A percentile compares a stretch with the other conserved stretches of the same genome.
Conservation (phyloP, 2,113 vertebrate species). For the Toxotes chatareus region DNA sequence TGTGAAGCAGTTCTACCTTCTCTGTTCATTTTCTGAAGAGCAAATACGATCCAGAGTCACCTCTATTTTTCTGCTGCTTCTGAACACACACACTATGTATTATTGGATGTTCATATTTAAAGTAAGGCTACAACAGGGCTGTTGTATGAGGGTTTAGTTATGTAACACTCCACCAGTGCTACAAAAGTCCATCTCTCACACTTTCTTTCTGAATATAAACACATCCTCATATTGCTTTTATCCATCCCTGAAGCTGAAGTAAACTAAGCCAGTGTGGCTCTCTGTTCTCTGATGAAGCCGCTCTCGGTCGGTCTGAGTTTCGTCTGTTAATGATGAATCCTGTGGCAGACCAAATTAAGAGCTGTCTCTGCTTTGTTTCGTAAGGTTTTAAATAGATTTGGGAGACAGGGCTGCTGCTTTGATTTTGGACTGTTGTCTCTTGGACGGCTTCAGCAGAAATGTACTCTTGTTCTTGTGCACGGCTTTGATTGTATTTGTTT, state of each 20-base stretch:
- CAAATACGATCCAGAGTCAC: neutral
- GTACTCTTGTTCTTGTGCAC: neutral
- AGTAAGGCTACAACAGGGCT: neutral
- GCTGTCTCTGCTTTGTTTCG: slow-evolving; percentile 45
- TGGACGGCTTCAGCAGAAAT: neutral
- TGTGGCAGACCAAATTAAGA: slow-evolving; percentile 46
- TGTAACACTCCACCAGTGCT: neutral
- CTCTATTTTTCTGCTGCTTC: neutral
- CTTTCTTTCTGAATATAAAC: slow-evolving; percentile 16
- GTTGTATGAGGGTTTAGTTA: slow-evolving; percentile 11
- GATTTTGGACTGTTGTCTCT: neutral
- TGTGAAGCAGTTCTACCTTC: neutral
- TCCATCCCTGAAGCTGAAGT: slow-evolving; percentile 32
- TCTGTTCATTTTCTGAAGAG: neutral
- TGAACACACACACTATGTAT: neutral
- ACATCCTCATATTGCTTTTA: slow-evolving; percentile 5
- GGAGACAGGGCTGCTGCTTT: neutral
- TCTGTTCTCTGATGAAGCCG: slow-evolving; percentile 22
- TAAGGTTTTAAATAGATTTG: slow-evolving; percentile 38
- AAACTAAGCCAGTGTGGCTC: slow-evolving; percentile 45
- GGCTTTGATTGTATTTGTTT: slow-evolving; percentile 6
- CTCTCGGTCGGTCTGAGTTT: slow-evolving; percentile 5
- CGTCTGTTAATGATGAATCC: slow-evolving; percentile 54
- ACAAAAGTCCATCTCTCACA: neutral
- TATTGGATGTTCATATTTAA: neutral